Evolutionary conservation across 2,113 vertebrate genomes (phyloP), one percentile per base, ranked within the genome.

Genomic region (Sminthopsis crassicaudata): DNA sequence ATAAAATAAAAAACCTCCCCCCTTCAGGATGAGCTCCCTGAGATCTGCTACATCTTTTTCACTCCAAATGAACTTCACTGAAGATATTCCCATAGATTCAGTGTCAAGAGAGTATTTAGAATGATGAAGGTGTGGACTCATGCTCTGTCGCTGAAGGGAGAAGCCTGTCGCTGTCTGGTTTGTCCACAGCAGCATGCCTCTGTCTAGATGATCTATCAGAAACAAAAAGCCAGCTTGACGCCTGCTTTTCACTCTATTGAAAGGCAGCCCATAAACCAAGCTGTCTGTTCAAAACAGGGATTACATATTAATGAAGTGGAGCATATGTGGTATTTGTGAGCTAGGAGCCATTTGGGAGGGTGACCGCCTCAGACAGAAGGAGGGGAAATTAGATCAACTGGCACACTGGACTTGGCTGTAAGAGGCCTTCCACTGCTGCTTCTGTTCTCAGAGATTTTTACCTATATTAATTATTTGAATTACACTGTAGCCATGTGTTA

Each of bases 171-270:
- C 92, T 53, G 53, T 95, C 90, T n/a, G 52, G 48, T 53, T 89
- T 46, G 92, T 91, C 93, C 94, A 1, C 2, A 90, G 92, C 88
- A 90, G 90, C 91, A 46, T 30, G 89, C 93, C 97, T 93, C 48
- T 51, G 93, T 57, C 93, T 95, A 90, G 89, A 92, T 24, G 53
- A 84, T 53, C 19, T 22, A 8, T 22, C 90, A 95, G n/a, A 97
- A 91, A 94, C 91, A 94, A 94, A 95, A 93, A 48, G 89, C 93
- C 90, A 52, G 1, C 93, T 92, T 96, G 95, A 97, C 90, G 53
- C 23, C 94, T n/a, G 93, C 88, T 53, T 96, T 93, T 94, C 84
- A 46, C 89, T 90, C 27, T 8, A 0, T 0, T 10, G 57, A 93
- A 89, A 95, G 88, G 92, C 95, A 91, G 96, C 48, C 92, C 55